These are phyloP conservation scores for Halyomorpha halys DNA, from an alignment of 1,140 invertebrate species.

Conservation along the genomic window DNA sequence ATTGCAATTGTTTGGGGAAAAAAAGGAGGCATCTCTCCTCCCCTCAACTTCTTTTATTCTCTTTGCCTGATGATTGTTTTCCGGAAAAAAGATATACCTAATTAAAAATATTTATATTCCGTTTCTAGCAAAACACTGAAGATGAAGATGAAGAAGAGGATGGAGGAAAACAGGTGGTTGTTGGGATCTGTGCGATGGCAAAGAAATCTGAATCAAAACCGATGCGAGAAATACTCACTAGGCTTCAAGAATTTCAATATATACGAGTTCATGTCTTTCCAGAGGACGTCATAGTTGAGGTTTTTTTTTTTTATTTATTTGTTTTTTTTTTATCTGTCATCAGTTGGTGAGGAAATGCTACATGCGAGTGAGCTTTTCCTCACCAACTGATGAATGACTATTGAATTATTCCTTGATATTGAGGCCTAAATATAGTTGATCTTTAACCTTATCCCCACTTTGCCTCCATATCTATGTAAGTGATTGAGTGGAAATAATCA, in stretches of 20 bases:
- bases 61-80: too few species aligned
- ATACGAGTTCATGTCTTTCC: constrained; percentile 87
- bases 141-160: constrained; percentile 36
- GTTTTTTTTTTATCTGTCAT: neutral
- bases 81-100: too few species aligned
- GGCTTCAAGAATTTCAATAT: constrained; percentile 92
- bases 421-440: neutral
- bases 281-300: constrained; percentile 88
- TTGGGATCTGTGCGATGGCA: constrained; percentile 96
- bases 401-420: neutral
- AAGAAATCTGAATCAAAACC: constrained; percentile 98
- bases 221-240: constrained; percentile 93
- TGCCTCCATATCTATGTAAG: constrained; percentile 1
- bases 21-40: too few species aligned
- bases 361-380: neutral
- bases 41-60: too few species aligned
- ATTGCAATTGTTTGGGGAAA: too few species aligned
- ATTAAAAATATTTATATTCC: neutral
- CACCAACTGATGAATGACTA: constrained; percentile 1
- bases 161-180: constrained; percentile 71
- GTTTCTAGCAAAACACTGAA: constrained; percentile 25
- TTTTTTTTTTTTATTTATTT: constrained; percentile 33
- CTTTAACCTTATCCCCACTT: constrained; percentile 11
- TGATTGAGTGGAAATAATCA: too few species aligned
- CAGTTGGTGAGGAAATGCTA: constrained; percentile 14